Percentiles rank a stretch among this genome's conserved stretches.
phyloP scores from a whole-genome alignment of 2,888 invertebrate species.

The Schizotus pectinicornis region DNA sequence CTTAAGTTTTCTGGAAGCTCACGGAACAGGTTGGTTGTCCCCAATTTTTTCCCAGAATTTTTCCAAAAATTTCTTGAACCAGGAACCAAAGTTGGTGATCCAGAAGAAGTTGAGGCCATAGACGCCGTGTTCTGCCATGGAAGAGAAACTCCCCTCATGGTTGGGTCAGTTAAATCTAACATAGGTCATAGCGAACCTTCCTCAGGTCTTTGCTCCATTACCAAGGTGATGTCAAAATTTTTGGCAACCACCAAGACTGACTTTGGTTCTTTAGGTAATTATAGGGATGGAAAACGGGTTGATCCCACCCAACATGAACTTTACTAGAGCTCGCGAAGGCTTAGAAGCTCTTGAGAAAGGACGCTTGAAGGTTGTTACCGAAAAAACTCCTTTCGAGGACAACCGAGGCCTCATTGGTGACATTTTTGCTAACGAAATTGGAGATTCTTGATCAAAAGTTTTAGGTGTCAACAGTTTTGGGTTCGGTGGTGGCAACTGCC shows the following conservation, averaged over 20 bases:
- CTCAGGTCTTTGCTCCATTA: conserved; percentile 80
- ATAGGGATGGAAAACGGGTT: conserved; percentile 79
- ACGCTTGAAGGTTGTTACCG: not conserved
- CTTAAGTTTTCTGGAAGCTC: conserved; percentile 85
- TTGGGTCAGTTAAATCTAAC: conserved; percentile 94
- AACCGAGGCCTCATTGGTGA: not conserved
- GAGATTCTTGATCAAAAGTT: not conserved
- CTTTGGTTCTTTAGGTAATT: conserved; percentile 61
- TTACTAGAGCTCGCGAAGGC: conserved; percentile 38
- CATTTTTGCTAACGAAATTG: not conserved
- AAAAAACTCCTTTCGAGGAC: not conserved
- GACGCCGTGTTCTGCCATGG: conserved; percentile 78
- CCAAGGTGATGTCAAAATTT: conserved; percentile 58
- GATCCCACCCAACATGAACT: conserved; percentile 89
- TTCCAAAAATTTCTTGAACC: conserved; percentile 40
- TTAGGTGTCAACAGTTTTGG: conserved; percentile 18
- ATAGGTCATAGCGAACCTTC: conserved; percentile 91
- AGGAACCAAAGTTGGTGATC: conserved; percentile 84
- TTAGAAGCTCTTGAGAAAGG: not conserved
- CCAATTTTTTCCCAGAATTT: conserved; percentile 58
- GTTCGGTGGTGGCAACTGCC: conserved; percentile 12
- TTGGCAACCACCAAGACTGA: not conserved
- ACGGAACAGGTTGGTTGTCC: conserved; percentile 74
- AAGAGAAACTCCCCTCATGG: conserved; percentile 70
- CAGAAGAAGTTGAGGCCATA: conserved; percentile 86